These are phyloP conservation scores for Antechinus stuartii DNA, from an alignment of 2,113 vertebrate species.

Conservation along the genomic window DNA sequence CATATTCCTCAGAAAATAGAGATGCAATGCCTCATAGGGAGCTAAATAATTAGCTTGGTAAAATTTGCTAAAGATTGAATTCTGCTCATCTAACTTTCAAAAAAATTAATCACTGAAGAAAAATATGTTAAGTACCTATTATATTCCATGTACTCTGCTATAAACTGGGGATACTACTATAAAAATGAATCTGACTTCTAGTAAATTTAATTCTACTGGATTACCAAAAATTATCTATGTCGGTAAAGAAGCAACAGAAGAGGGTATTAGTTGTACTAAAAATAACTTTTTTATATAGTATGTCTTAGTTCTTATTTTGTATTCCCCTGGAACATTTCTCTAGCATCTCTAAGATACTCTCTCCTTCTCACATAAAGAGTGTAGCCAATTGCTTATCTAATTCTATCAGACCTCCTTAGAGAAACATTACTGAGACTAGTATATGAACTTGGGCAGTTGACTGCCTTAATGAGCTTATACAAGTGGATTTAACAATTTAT, in stretches of 20 bases:
- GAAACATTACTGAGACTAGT: neutral
- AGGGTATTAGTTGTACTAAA: neutral
- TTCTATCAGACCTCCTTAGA: neutral
- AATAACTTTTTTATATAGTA: neutral
- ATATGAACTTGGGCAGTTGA: neutral
- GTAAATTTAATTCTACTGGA: neutral
- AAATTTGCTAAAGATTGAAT: neutral
- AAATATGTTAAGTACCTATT: neutral
- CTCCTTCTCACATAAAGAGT: neutral
- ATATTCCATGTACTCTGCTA: neutral
- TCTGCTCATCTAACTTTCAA: neutral
- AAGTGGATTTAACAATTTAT: neutral
- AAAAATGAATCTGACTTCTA: neutral
- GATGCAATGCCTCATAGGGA: neutral
- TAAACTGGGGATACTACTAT: neutral
- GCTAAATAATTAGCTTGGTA: neutral
- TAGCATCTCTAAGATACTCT: neutral
- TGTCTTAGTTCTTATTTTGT: neutral
- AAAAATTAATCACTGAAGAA: neutral
- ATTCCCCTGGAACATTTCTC: neutral
- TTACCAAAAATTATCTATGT: neutral
- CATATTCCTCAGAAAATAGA: neutral
- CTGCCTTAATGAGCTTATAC: neutral
- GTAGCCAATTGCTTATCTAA: neutral
- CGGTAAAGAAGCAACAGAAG: neutral